These are phyloP conservation scores for Zapornia atra DNA, from an alignment of 2,113 vertebrate genomes.

Conservation along the genomic window DNA sequence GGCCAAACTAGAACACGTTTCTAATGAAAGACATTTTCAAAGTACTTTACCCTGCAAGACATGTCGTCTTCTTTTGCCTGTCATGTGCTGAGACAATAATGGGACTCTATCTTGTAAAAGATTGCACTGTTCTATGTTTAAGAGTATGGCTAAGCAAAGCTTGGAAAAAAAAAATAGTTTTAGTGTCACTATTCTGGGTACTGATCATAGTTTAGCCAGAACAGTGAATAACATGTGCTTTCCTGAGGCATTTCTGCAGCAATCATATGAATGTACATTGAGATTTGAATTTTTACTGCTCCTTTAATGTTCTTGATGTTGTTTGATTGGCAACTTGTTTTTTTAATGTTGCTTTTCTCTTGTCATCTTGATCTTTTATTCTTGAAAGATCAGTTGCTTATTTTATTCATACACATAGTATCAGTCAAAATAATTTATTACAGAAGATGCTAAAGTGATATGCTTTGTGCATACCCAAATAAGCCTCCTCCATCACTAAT, in stretches of 20 bases:
- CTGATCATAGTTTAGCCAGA: not conserved
- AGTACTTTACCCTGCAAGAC: not conserved
- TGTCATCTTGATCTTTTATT: not conserved
- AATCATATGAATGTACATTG: not conserved
- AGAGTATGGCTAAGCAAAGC: not conserved
- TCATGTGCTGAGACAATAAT: not conserved
- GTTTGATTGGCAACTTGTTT: not conserved
- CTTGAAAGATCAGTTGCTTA: not conserved
- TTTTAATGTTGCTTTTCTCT: not conserved
- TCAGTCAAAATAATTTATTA: not conserved
- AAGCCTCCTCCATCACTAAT: not conserved
- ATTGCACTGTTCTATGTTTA: not conserved
- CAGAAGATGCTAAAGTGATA: not conserved
- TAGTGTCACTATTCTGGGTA: not conserved
- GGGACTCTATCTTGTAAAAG: not conserved
- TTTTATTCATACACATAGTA: not conserved
- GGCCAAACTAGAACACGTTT: not conserved
- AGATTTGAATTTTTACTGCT: not conserved
- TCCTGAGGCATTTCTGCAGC: not conserved
- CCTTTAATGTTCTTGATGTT: not conserved
- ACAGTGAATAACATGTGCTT: not conserved
- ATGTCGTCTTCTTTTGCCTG: not conserved
- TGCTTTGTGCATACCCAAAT: rapidly evolving
- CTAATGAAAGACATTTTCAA: not conserved
- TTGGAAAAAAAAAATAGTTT: not conserved